Conservation (phyloP, 2,797 vertebrate species). For the Enteromius afrohamiltoni region DNA sequence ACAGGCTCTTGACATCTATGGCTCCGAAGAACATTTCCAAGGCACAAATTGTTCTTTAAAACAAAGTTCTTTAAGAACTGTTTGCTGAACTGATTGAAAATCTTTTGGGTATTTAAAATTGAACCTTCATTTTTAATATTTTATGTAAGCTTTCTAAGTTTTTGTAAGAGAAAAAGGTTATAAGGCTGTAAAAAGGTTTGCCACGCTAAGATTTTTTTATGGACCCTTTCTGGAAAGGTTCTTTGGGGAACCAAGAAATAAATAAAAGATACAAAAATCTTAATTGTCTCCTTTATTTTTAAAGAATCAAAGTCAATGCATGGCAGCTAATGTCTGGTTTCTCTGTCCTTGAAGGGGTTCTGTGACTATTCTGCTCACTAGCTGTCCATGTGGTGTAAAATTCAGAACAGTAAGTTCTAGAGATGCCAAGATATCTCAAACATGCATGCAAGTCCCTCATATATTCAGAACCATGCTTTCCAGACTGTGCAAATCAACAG, state of each 20-base stretch:
- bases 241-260: background rate
- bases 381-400: background rate
- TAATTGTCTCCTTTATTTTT: background rate
- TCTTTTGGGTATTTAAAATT: background rate
- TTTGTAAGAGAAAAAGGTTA: background rate
- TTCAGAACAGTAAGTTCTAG: background rate
- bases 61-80: background rate
- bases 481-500: constrained; percentile 8
- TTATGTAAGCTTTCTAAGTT: background rate
- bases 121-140: no score
- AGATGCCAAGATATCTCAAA: background rate
- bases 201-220: background rate
- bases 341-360: background rate
- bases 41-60: background rate
- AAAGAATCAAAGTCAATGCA: background rate
- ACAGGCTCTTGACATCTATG: background rate
- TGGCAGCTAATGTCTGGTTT: background rate
- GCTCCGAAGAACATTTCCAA: background rate
- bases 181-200: background rate
- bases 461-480: background rate
- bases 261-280: background rate
- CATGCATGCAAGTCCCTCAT: background rate
- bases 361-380: background rate
- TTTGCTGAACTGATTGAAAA: background rate
- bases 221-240: background rate